These are phyloP conservation scores for Tribolium madens DNA, from an alignment of 1,140 invertebrate species.

Conservation along the genomic window DNA sequence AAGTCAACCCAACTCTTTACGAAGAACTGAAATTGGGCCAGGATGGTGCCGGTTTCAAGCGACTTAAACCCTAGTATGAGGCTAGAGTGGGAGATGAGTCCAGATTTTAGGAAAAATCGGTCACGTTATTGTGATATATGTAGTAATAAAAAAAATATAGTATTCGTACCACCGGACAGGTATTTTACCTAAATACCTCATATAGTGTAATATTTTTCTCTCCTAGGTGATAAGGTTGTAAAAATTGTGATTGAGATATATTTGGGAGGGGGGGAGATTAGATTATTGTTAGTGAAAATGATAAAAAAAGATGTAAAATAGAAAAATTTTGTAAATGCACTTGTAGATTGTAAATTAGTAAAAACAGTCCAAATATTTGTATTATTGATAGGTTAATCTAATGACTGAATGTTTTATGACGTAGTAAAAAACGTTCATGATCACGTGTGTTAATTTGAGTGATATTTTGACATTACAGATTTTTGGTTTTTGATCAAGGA, in stretches of 20 bases:
- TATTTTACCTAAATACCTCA: slow-evolving; percentile 30
- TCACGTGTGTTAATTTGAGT: slow-evolving; percentile 17
- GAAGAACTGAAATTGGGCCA: slow-evolving; percentile 84
- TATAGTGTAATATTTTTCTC: slow-evolving; percentile 28
- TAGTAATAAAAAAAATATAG: slow-evolving; percentile 28
- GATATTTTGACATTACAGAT: slow-evolving; percentile 14
- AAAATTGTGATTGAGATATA: slow-evolving; percentile 33
- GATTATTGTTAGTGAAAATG: slow-evolving; percentile 17
- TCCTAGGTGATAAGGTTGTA: slow-evolving; percentile 34
- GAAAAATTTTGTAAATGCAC: slow-evolving; percentile 37
- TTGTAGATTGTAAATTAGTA: slow-evolving; percentile 34
- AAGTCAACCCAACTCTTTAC: slow-evolving; percentile 81
- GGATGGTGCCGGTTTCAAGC: slow-evolving; percentile 82
- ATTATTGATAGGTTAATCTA: slow-evolving; percentile 13
- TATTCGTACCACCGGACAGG: slow-evolving; percentile 21
- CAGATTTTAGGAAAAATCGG: slow-evolving; percentile 54
- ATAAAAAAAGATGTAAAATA: slow-evolving; percentile 33
- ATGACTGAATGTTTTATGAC: slow-evolving; percentile 23
- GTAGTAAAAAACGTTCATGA: not conserved
- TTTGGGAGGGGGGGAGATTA: slow-evolving; percentile 6
- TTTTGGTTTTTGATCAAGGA: slow-evolving; percentile 21
- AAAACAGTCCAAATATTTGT: slow-evolving; percentile 36
- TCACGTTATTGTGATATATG: slow-evolving; percentile 33
- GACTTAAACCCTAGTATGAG: slow-evolving; percentile 70
- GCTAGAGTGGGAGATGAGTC: slow-evolving; percentile 54